phyloP scores from a whole-genome alignment of 2,888 invertebrate species.

The Phortica magna region DNA sequence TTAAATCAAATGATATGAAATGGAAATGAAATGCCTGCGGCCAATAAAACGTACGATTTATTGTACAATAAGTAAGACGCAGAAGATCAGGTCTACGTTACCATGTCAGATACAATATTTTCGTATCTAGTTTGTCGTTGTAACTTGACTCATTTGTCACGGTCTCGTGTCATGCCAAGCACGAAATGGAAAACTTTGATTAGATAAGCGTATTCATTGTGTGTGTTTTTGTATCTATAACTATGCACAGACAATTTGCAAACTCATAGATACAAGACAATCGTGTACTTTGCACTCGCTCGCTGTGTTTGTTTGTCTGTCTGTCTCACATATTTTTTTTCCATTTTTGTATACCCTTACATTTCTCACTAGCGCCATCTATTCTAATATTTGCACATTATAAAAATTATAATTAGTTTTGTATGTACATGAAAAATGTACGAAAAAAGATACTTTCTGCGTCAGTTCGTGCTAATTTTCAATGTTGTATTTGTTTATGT shows the following conservation, averaged over 20 bases:
- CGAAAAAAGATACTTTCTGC: background rate
- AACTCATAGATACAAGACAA: background rate
- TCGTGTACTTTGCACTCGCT: constrained; percentile 5
- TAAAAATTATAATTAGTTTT: constrained; percentile 14
- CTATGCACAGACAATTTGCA: background rate
- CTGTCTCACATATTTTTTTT: background rate
- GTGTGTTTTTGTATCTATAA: constrained; percentile 9
- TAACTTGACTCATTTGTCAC: constrained; percentile 9
- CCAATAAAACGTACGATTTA: background rate
- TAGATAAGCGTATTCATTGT: constrained; percentile 49
- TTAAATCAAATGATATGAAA: background rate
- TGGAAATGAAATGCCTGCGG: constrained; percentile 19
- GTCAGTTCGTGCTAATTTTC: background rate
- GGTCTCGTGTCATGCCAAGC: constrained; percentile 38
- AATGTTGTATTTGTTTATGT: background rate
- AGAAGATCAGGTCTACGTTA: constrained; percentile 6
- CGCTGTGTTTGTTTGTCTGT: background rate
- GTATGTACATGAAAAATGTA: background rate
- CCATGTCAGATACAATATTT: background rate
- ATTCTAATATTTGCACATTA: constrained; percentile 22
- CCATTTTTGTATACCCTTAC: background rate
- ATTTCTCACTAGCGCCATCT: constrained; percentile 6
- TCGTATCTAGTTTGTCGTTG: background rate
- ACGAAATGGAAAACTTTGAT: constrained; percentile 55
- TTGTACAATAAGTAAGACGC: background rate